These are phyloP conservation scores for Rhinogobio ventralis DNA, from an alignment of 2,797 vertebrate genomes.

Conservation along the genomic window DNA sequence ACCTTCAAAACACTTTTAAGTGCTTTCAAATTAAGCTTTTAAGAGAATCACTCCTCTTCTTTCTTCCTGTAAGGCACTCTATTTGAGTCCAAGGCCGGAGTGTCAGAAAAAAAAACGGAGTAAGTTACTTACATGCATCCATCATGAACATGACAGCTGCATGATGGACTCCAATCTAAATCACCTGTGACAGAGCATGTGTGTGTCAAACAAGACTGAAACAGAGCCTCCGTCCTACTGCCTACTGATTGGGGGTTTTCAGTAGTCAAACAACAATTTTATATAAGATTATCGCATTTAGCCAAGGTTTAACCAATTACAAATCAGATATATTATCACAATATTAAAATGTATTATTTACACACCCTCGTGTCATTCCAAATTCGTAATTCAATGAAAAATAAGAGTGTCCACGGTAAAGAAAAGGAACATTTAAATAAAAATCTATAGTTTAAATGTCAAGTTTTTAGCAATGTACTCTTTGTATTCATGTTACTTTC, in stretches of 20 bases:
- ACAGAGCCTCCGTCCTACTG: neutral
- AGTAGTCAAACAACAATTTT: neutral
- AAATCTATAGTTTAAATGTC: neutral
- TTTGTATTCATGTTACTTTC: neutral
- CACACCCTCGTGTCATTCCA: neutral
- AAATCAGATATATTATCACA: neutral
- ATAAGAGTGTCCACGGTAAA: neutral
- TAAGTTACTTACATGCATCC: slow-evolving; percentile 16
- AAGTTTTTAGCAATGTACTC: neutral
- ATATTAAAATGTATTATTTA: no score
- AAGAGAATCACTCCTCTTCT: slow-evolving; percentile 10
- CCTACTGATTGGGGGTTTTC: neutral
- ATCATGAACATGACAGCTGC: slow-evolving; percentile 13
- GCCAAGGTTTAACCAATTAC: neutral
- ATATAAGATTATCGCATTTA: neutral
- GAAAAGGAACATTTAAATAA: neutral
- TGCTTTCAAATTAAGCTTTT: slow-evolving; percentile 11
- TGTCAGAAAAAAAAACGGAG: neutral
- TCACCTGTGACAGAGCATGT: slow-evolving; percentile 6
- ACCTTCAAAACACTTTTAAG: slow-evolving; percentile 3
- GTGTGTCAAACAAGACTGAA: slow-evolving; percentile 21
- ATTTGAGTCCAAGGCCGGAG: neutral
- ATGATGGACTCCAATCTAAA: slow-evolving; percentile 7
- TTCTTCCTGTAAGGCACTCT: neutral
- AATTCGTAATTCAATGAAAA: no score